Base-by-base conservation (phyloP, 92 coral and sea anemone species). In the Micromussa lordhowensis region DNA sequence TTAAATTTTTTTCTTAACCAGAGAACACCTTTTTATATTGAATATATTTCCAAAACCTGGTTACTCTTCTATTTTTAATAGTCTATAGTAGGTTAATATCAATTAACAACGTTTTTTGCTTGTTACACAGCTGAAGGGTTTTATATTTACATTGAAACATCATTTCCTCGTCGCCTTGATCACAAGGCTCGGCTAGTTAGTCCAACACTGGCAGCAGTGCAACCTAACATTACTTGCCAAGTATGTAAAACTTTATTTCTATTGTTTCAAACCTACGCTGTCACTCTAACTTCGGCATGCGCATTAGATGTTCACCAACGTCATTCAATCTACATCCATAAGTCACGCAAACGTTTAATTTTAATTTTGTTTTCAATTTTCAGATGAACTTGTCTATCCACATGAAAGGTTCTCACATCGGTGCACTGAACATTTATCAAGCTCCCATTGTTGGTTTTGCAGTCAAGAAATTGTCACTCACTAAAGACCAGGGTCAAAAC, bases 381-480 rank as follows among this genome's bases (percentile, higher is more conserved):
- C 87, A 95, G 98, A 85, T 93, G 90, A 89, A 95, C 38, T 81
- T 95, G 76, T 95, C 31, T 29, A 61, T 89, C 53, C 94, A 95
- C 88, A 95, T 95, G 98, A 77, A 61, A 19, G 96, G 98, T 6
- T 0, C 3, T 17, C 9, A 57, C 86, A 92, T 95, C 36, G 98
- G 95, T 12, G 61, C 53, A 19, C 91, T 95, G 5, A 95, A 93
- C 71, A 86, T 95, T 35, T 90, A 93, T 48, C 96, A 95, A 76
- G 96, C 96, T 0, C 98, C 98, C 19, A 93, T 95, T 53, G 77
- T 82, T 74, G 96, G 93, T 34, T 95, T 91, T 76, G 84, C 93
- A 61, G 87, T 88, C 74, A 70, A 78, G 38, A 93, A 92, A 78
- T 66, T 79, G 48, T 77, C 90, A 35, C 68, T 92, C 61, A 73